Conservation (phyloP, 2,113 vertebrate species). For the Scalopus aquaticus region DNA sequence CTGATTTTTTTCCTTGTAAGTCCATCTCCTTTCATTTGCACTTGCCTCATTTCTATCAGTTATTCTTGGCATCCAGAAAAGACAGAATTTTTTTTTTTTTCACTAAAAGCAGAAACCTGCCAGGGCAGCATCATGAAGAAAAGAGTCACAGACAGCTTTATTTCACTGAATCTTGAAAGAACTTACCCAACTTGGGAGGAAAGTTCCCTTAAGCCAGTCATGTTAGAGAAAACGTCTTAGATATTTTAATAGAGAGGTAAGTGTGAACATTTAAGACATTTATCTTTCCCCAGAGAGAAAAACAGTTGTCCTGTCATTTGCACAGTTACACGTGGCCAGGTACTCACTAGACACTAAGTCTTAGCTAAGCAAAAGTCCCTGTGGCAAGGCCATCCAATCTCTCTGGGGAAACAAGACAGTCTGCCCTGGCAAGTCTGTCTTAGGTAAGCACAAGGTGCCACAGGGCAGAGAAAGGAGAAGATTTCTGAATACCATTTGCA, state of each 20-base stretch:
- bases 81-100: background rate
- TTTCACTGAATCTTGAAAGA: slow-evolving; percentile 30
- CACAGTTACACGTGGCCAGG: background rate
- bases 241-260: background rate
- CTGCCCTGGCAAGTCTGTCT: background rate
- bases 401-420: background rate
- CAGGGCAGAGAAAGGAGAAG: background rate
- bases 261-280: background rate
- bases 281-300: background rate
- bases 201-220: background rate
- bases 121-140: background rate
- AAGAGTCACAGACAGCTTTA: background rate
- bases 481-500: background rate
- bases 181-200: background rate
- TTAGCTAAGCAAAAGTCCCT: background rate
- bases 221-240: background rate
- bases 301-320: background rate
- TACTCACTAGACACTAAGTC: background rate
- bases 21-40: slow-evolving; percentile 44
- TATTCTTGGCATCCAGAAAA: slow-evolving; percentile 65
- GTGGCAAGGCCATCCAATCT: background rate
- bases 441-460: no score
- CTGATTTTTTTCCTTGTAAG: background rate
- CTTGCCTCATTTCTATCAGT: slow-evolving; percentile 41
- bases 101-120: slow-evolving; percentile 24